Evolutionary conservation across 2,113 vertebrate genomes (phyloP).

Genomic region (Aptenodytes forsteri): DNA sequence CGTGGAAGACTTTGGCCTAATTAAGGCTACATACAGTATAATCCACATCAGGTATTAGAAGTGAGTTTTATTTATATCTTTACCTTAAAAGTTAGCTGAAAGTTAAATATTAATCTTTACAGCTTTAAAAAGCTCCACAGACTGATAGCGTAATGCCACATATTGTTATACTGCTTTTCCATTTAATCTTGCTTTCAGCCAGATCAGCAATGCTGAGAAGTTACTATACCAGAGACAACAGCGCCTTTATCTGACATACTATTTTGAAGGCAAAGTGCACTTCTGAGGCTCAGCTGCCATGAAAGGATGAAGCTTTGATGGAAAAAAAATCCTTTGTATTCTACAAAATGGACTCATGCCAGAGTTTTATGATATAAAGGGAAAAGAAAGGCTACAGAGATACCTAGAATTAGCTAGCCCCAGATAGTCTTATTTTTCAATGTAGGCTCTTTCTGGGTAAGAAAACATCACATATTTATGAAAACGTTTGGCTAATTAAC

Average conservation of each 20-base stretch:
- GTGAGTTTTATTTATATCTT: not conserved
- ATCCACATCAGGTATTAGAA: not conserved
- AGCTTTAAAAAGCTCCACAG: not conserved
- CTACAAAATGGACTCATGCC: not conserved
- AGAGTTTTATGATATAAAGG: not conserved
- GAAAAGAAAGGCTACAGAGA: not conserved
- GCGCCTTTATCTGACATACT: not conserved
- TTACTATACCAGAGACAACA: not conserved
- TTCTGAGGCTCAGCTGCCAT: not conserved
- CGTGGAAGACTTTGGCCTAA: not conserved
- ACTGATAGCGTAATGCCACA: not conserved
- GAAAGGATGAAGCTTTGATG: not conserved
- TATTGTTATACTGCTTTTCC: not conserved
- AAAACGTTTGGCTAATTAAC: not conserved
- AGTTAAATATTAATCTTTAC: conserved; percentile 65
- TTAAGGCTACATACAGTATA: not conserved
- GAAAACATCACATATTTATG: not conserved
- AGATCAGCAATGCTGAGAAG: not conserved
- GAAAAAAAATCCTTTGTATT: not conserved
- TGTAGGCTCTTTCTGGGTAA: not conserved
- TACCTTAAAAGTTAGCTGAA: not conserved
- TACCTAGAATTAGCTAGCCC: not conserved
- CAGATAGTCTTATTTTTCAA: not conserved
- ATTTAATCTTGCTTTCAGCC: conserved; percentile 19
- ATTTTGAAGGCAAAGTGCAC: conserved; percentile 28